Conservation (phyloP, 2,797 vertebrate species). For the Pterois miles region DNA sequence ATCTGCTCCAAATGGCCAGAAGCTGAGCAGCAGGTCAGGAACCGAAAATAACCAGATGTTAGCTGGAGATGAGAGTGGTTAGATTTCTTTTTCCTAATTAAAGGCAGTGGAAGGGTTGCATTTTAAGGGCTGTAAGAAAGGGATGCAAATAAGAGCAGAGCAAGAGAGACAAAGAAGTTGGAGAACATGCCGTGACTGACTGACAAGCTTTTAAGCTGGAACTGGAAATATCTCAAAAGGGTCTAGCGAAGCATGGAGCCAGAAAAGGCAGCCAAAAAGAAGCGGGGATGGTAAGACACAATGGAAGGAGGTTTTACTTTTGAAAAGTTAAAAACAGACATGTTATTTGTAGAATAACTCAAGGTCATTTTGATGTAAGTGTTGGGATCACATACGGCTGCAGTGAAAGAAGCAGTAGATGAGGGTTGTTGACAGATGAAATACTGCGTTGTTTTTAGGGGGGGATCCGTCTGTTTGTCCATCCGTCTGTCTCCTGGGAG, state of each 20-base stretch:
- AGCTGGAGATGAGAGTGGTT: constrained; percentile 13
- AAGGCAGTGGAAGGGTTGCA: constrained; percentile 13
- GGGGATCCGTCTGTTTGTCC: constrained; percentile 52
- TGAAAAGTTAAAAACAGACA: constrained; percentile 16
- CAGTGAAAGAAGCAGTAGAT: not conserved
- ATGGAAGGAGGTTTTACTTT: constrained; percentile 14
- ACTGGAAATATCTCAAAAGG: constrained; percentile 56
- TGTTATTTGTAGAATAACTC: not conserved
- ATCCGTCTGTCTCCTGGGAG: constrained; percentile 47
- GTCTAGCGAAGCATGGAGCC: constrained; percentile 46
- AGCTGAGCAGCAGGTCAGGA: constrained; percentile 49
- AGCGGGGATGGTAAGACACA: not conserved
- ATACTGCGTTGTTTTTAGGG: constrained; percentile 31
- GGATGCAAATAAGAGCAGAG: constrained; percentile 31
- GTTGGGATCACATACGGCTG: not conserved
- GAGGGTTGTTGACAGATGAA: constrained; percentile 17
- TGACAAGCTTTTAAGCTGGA: constrained; percentile 55
- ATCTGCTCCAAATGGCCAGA: constrained; percentile 48
- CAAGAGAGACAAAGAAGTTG: constrained; percentile 40
- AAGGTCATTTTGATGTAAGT: constrained; percentile 2
- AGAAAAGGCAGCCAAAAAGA: constrained; percentile 22
- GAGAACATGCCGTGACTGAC: constrained; percentile 45
- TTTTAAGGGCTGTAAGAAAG: constrained; percentile 12
- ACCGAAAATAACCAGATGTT: constrained; percentile 29
- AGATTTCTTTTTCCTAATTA: constrained; percentile 28